A percentile compares a stretch with the other conserved stretches of the same genome.
These are phyloP conservation scores for Tetanocera ferruginea DNA, from an alignment of 2,888 invertebrate species.

Conservation along the genomic window DNA sequence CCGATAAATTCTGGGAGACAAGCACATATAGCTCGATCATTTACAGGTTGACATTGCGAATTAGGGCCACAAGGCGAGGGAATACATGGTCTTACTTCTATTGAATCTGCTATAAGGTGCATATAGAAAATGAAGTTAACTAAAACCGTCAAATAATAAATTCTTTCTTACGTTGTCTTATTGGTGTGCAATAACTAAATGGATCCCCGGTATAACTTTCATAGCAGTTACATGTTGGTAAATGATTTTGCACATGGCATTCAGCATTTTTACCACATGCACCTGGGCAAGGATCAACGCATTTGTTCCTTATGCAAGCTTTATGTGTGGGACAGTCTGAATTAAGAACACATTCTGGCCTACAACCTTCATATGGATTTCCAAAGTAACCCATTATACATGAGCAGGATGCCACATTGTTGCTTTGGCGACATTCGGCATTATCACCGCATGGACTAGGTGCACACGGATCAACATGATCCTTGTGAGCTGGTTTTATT, in stretches of 20 bases:
- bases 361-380: constrained; percentile 78
- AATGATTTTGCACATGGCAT: constrained; percentile 82
- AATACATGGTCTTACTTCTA: constrained; percentile 72
- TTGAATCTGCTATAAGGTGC: constrained; percentile 47
- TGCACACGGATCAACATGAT: constrained; percentile 73
- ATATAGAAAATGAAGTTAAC: not conserved
- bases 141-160: not conserved
- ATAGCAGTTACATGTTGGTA: constrained; percentile 80
- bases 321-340: constrained; percentile 81
- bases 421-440: constrained; percentile 75
- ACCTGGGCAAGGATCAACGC: constrained; percentile 84
- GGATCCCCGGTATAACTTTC: constrained; percentile 80
- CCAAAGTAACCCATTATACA: constrained; percentile 79
- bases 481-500: constrained; percentile 46
- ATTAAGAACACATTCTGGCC: constrained; percentile 84
- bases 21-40: constrained; percentile 76
- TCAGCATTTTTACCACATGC: constrained; percentile 81
- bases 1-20: constrained; percentile 79
- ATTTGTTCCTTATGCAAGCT: constrained; percentile 82
- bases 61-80: constrained; percentile 78
- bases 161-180: constrained; percentile 72
- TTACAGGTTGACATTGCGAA: constrained; percentile 73
- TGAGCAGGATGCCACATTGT: constrained; percentile 79
- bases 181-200: constrained; percentile 75
- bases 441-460: constrained; percentile 84